Conservation (phyloP, 2,113 vertebrate genomes). For the Passer domesticus region DNA sequence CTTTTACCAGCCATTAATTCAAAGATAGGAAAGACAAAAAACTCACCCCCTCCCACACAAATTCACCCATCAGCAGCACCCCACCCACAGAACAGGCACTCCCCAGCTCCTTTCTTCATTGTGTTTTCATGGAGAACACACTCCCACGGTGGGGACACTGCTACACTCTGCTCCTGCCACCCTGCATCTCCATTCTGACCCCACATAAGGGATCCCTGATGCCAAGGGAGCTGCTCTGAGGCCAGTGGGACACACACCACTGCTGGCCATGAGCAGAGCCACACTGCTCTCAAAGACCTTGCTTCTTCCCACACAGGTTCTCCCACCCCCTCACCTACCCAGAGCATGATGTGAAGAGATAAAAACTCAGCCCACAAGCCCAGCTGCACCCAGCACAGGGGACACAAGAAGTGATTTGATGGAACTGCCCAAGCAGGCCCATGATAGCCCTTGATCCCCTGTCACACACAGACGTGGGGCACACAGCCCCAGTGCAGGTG, state of each 20-base stretch:
- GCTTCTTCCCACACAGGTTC: background rate
- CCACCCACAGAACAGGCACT: background rate
- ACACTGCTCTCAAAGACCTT: background rate
- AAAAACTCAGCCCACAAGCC: background rate
- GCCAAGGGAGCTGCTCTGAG: background rate
- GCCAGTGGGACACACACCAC: too few relatives aligned
- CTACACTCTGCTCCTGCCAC: background rate
- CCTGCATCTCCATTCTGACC: background rate
- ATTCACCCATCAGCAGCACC: background rate
- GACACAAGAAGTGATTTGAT: background rate
- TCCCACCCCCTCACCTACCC: background rate
- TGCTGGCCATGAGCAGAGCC: background rate
- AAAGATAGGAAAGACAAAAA: background rate
- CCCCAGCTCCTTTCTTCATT: background rate
- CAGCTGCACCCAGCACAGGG: background rate
- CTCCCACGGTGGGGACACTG: rapidly evolving
- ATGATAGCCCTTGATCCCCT: background rate
- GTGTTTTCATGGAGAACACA: background rate
- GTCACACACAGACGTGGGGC: background rate
- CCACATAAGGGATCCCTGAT: background rate
- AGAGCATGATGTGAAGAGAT: background rate
- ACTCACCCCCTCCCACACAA: rapidly evolving
- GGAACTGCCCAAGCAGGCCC: background rate
- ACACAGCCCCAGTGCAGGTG: background rate
- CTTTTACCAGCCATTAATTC: background rate